Base-by-base conservation (phyloP, 2,113 vertebrate species). In the Periophthalmodon schlosseri region DNA sequence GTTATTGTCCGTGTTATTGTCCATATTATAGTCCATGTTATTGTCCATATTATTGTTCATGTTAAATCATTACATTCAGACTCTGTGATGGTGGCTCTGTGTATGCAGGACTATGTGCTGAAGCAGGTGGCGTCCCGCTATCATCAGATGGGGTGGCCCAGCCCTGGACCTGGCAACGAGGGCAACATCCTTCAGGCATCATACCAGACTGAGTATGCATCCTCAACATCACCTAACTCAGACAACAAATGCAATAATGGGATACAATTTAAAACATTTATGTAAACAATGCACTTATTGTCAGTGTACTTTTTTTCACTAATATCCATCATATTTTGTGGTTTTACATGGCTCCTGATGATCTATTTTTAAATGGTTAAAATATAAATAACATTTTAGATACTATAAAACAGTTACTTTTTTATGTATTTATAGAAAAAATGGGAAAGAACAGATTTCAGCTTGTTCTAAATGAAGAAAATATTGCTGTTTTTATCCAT, bases 131-230 rank as follows among this genome's bases (percentile, higher is more conserved):
- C 96, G 8, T 86, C 95, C 0, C 96, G 94, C 39, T 99, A 99
- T 83, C 95, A 97, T 91, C 96, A 95, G 86, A 94, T 97, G 87
- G 97, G 96, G 83, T 99, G 97, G 97, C 97, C 97, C 15, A 93
- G 84, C 8, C 95, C 92, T 14, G 21, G 52, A 2, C 79, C 76
- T 15, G 87, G 86, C 33, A 94, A 88, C 4, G 96, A 97, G 79
- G 96, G 93, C 79, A 95, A 93, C 1, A 81, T 97, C 84, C 91
- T 95, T 92, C 95, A 95, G 88, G 91, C 95, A 0, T 94, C 96
- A 33, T 97, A 98, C 87, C 97, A 98, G 90, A 95, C 95, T 61
- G 96, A 99, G 97, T 99, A 95, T 9, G 92, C 5, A 65, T 4
- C 44, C 16, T 18, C 12, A 15, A 21, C 58, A n/a, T 16, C 8